Evolutionary conservation across 2,113 vertebrate species (phyloP).

Genomic region (Pelodiscus sinensis): DNA sequence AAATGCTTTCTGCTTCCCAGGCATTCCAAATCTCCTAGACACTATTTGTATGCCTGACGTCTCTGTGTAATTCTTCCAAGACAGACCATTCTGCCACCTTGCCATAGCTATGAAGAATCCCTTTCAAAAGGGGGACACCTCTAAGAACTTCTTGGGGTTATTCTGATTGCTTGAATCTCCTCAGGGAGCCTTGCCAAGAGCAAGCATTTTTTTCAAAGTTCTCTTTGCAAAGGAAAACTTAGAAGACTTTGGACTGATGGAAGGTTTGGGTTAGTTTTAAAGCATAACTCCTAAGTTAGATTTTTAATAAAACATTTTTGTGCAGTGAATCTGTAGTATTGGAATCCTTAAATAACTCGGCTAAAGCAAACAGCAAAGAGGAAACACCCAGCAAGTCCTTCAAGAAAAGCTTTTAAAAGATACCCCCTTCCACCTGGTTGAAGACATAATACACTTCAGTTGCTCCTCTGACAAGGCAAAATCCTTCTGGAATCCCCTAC

Average conservation of each 20-base stretch:
- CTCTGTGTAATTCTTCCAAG: background rate
- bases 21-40: background rate
- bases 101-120: conserved; percentile 18
- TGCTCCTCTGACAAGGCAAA: rapidly evolving
- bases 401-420: too few species aligned
- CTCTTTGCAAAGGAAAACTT: too few species aligned
- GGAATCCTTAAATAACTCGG: background rate
- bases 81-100: conserved; percentile 21
- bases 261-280: conserved; percentile 27
- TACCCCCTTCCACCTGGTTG: background rate
- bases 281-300: background rate
- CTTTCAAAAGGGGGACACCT: conserved; percentile 22
- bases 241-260: too few species aligned
- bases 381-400: background rate
- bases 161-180: background rate
- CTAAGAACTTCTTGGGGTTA: conserved; percentile 13
- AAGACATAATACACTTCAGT: background rate
- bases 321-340: background rate
- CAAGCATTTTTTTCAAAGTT: conserved; percentile 47
- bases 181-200: conserved; percentile 38
- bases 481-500: background rate
- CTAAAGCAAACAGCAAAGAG: background rate
- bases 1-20: conserved; percentile 3
- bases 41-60: background rate
- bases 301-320: background rate